These are phyloP conservation scores for Halictus ligatus DNA, from an alignment of 2,888 invertebrate genomes.

Conservation along the genomic window DNA sequence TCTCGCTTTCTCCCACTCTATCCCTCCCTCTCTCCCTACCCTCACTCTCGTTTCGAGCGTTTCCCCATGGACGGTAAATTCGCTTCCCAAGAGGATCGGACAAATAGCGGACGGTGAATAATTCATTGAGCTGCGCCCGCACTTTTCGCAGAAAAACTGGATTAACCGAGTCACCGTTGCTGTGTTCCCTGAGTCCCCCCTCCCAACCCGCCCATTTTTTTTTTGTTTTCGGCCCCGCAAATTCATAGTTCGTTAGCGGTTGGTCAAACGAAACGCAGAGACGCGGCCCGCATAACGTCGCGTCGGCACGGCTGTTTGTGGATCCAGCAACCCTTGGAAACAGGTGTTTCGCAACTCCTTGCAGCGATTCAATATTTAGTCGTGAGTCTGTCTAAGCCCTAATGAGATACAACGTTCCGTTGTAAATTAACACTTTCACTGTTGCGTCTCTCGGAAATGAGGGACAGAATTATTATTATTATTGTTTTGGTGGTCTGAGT, in stretches of 20 bases:
- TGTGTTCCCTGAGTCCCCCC: neutral
- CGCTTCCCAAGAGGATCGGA: constrained; percentile 38
- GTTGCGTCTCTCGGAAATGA: too few relatives aligned
- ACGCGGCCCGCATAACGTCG: constrained; percentile 52
- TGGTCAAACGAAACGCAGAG: constrained; percentile 65
- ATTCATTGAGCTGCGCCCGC: constrained; percentile 65
- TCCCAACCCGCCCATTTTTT: constrained; percentile 12
- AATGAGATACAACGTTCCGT: neutral
- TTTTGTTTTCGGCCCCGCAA: constrained; percentile 50
- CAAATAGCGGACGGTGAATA: constrained; percentile 67
- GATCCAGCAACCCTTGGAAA: neutral
- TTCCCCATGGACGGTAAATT: neutral
- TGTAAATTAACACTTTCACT: neutral
- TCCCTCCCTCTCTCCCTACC: neutral
- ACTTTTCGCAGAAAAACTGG: constrained; percentile 57
- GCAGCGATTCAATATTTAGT: neutral
- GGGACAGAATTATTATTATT: too few relatives aligned
- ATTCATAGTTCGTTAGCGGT: constrained; percentile 71
- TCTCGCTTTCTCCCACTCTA: neutral
- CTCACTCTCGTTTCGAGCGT: neutral
- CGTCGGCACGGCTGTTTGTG: neutral
- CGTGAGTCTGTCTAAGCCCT: neutral
- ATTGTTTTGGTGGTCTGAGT: too few relatives aligned
- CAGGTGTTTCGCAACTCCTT: neutral
- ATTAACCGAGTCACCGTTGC: constrained; percentile 32